Base-by-base conservation (phyloP, 2,888 invertebrate species). In the Caenorhabditis drosophilae region DNA sequence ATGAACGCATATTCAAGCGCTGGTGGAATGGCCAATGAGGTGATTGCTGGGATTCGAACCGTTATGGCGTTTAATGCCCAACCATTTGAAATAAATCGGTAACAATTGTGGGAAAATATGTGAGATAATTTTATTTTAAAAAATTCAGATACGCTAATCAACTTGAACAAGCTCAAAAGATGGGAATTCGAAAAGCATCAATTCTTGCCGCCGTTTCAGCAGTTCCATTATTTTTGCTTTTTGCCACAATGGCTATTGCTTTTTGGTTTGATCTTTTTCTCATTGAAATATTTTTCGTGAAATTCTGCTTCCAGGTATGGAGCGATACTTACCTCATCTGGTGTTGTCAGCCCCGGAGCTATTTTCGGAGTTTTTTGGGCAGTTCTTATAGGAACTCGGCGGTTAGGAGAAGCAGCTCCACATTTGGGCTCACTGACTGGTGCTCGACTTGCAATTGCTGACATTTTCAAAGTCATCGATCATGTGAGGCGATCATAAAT, bases 321-420 rank as follows among this genome's bases (percentile, higher is more conserved):
- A 35, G 68, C 77, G 0, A 61, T 55, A n/a, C 44, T 78, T 41
- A 63, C 71, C 7, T 41, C 73, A 9, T 45, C 61, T 12, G 79
- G 75, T n/a, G 56, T 36, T 7, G 68, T 77, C 16, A 57, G 70
- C 1, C 60, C 75, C 2, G 79, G 79, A 42, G 72, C 73, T n/a
- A 71, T 79, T 2, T 76, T 77, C 27, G 79, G 71, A 35, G 75
- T 77, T 15, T 79, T 79, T 56, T 79, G 79, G 79, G 67, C 76
- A 3, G 75, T 79, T 22, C 55, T 75, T 4, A 80, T 84, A 25
- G 85, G 84, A 6, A 84, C 85, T 6, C 84, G 85, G 71, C 84
- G 85, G 6, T 76, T 93, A 60, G 92, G 92, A n/a, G 89, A 90
- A 84, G 89, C 91, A 0, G 89, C 91, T 0, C 92, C 92, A 0